These are phyloP conservation scores for Oncorhynchus nerka DNA, from an alignment of 2,113 vertebrate genomes.

Conservation along the genomic window DNA sequence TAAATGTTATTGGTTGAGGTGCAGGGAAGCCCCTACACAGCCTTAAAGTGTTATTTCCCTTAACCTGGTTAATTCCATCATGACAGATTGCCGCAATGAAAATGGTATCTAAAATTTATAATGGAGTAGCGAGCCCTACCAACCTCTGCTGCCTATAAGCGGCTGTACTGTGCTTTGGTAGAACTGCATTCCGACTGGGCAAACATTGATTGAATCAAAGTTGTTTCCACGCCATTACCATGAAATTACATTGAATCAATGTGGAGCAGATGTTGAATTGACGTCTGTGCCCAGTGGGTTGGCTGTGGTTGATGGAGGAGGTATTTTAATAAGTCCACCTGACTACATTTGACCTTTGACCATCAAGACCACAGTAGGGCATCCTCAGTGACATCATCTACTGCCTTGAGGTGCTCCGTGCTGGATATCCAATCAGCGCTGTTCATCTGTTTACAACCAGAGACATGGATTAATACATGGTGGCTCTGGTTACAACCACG, in stretches of 20 bases:
- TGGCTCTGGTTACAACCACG: neutral
- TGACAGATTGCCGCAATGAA: slow-evolving; percentile 58
- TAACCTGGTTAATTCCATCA: slow-evolving; percentile 43
- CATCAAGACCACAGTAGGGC: slow-evolving; percentile 20
- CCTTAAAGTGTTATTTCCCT: slow-evolving; percentile 21
- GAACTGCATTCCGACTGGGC: too few species aligned
- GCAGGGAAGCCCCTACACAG: slow-evolving; percentile 21
- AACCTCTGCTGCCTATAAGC: neutral
- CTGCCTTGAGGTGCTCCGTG: neutral
- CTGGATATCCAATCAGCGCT: neutral
- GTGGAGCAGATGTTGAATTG: too few species aligned
- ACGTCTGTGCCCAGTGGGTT: too few species aligned
- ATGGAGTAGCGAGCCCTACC: slow-evolving; percentile 19
- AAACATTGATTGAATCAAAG: too few species aligned
- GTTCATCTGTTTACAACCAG: too few species aligned
- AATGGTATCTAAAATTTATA: slow-evolving; percentile 43
- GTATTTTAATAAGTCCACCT: too few species aligned
- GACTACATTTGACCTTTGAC: too few species aligned
- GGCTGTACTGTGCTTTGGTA: too few species aligned
- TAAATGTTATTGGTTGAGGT: slow-evolving; percentile 35
- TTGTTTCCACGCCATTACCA: too few species aligned
- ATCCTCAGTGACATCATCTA: slow-evolving; percentile 38
- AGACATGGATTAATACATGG: too few species aligned
- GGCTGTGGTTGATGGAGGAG: too few species aligned
- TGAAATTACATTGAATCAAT: too few species aligned